A percentile compares a stretch with the other conserved stretches of the same genome.
Conservation (phyloP, 2,797 vertebrate genomes). For the Phaenicophaeus curvirostris region DNA sequence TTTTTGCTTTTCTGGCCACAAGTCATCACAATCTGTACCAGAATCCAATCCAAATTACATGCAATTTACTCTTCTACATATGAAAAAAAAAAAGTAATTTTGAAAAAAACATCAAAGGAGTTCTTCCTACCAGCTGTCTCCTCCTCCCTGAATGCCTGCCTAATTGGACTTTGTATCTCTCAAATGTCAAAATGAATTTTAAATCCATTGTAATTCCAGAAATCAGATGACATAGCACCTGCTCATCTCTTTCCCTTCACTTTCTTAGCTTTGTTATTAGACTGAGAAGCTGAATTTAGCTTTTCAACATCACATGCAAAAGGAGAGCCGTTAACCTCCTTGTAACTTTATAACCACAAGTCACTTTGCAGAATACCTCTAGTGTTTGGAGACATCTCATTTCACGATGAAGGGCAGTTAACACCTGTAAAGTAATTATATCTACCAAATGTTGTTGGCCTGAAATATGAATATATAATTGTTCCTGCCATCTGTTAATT, state of each 20-base stretch:
- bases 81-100: slow-evolving; percentile 42
- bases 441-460: slow-evolving; percentile 80
- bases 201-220: slow-evolving; percentile 57
- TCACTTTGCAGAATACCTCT: slow-evolving; percentile 68
- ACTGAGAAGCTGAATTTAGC: slow-evolving; percentile 41
- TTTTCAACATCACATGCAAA: background rate
- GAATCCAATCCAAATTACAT: slow-evolving; percentile 8
- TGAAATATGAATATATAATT: slow-evolving; percentile 79
- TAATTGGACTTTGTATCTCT: slow-evolving; percentile 61
- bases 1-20: slow-evolving; percentile 10
- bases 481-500: slow-evolving; percentile 83
- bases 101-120: slow-evolving; percentile 24
- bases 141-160: slow-evolving; percentile 38
- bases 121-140: slow-evolving; percentile 61
- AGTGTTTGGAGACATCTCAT: slow-evolving; percentile 68
- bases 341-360: slow-evolving; percentile 62
- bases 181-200: slow-evolving; percentile 59
- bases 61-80: slow-evolving; percentile 32
- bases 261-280: slow-evolving; percentile 10
- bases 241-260: slow-evolving; percentile 24
- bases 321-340: slow-evolving; percentile 24
- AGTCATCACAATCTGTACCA: background rate
- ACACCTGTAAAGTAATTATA: slow-evolving; percentile 84
- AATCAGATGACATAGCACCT: slow-evolving; percentile 66
- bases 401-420: slow-evolving; percentile 75